Evolutionary conservation across 2,888 invertebrate genomes (phyloP).

Genomic region (Taphrorychus bicolor): DNA sequence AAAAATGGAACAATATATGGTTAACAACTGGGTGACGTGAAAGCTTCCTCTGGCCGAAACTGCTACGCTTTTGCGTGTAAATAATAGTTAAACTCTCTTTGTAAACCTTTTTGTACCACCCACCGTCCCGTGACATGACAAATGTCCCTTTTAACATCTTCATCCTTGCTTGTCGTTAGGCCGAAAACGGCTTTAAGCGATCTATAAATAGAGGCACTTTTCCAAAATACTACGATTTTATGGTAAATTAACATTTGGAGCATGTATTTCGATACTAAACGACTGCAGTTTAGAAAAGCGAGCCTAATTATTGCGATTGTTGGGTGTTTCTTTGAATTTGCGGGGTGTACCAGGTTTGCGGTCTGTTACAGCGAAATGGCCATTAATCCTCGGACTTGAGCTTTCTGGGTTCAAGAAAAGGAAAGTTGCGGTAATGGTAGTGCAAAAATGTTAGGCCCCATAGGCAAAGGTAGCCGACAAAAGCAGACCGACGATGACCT

Average conservation of each 20-base stretch:
- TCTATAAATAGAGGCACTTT: slow-evolving; percentile 37
- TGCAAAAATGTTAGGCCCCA: too few species aligned
- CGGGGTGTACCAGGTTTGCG: background rate
- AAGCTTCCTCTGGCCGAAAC: slow-evolving; percentile 15
- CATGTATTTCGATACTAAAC: slow-evolving; percentile 25
- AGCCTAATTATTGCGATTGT: slow-evolving; percentile 29
- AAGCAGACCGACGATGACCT: background rate
- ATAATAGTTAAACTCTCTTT: slow-evolving; percentile 49
- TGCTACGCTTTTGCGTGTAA: slow-evolving; percentile 43
- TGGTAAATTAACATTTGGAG: slow-evolving; percentile 36
- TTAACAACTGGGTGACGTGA: slow-evolving; percentile 14
- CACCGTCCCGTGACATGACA: slow-evolving; percentile 57
- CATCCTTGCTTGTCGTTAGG: slow-evolving; percentile 38
- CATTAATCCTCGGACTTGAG: background rate
- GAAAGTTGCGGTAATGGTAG: too few species aligned
- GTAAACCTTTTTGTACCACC: slow-evolving; percentile 56
- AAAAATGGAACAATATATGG: slow-evolving; percentile 15
- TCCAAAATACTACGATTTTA: slow-evolving; percentile 29
- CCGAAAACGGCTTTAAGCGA: slow-evolving; percentile 28
- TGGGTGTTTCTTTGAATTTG: slow-evolving; percentile 3
- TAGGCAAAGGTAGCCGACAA: background rate
- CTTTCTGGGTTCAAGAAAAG: background rate
- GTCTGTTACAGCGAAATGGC: background rate
- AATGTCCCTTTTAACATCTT: slow-evolving; percentile 54
- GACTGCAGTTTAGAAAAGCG: slow-evolving; percentile 25